These are phyloP conservation scores for Sphaeramia orbicularis DNA, from an alignment of 2,797 vertebrate genomes.

Conservation along the genomic window DNA sequence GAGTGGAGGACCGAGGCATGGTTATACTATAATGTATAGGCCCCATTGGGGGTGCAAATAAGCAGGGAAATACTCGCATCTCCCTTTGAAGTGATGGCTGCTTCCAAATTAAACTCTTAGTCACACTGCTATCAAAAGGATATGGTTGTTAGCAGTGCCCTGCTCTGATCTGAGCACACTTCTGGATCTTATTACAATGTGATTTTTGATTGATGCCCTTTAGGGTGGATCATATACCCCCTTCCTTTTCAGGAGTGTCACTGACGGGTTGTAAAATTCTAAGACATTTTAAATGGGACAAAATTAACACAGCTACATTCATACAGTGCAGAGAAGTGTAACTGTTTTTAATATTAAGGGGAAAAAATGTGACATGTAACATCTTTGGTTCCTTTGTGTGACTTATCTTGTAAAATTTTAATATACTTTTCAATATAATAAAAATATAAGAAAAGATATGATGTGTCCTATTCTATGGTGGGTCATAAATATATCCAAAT, in stretches of 20 bases:
- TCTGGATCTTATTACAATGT: conserved; percentile 77
- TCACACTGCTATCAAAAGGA: conserved; percentile 83
- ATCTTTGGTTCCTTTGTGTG: not conserved
- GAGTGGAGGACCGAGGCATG: conserved; percentile 66
- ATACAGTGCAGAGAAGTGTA: not conserved
- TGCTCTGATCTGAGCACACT: conserved; percentile 74
- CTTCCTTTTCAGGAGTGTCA: conserved; percentile 45
- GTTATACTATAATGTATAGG: conserved; percentile 79
- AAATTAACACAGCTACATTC: conserved; percentile 11
- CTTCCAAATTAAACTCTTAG: conserved; percentile 85
- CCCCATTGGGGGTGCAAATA: conserved; percentile 81
- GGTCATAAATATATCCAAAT: no score
- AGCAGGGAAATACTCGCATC: conserved; percentile 76
- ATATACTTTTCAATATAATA: not conserved
- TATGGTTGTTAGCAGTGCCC: conserved; percentile 76
- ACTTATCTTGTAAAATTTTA: not conserved
- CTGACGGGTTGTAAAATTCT: conserved; percentile 34
- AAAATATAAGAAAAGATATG: not conserved
- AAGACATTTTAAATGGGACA: conserved; percentile 24
- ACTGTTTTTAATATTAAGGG: not conserved
- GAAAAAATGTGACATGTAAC: not conserved
- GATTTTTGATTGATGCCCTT: conserved; percentile 77
- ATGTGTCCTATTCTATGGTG: no score
- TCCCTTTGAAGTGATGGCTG: conserved; percentile 83
- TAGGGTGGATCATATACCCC: conserved; percentile 63